Conservation (phyloP, 92 coral and sea anemone species). For the Virgularia gustaviana region DNA sequence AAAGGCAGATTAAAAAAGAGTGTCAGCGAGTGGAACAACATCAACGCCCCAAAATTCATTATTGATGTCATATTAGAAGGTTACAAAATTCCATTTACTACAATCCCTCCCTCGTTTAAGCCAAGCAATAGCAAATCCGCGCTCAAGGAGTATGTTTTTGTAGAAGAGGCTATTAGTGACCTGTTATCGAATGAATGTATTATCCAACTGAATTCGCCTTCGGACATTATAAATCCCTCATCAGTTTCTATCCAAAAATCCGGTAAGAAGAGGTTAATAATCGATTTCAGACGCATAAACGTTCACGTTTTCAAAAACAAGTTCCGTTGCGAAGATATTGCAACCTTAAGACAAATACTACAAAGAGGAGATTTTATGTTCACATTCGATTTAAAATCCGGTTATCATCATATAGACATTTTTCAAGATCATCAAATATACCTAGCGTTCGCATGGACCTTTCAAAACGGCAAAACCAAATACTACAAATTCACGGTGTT, state of each 20-base stretch:
- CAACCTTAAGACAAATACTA: conserved; percentile 17
- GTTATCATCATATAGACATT: conserved; percentile 20
- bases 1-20: conserved; percentile 25
- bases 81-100: conserved; percentile 19
- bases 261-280: conserved; percentile 30
- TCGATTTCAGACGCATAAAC: conserved; percentile 29
- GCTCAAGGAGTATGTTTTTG: conserved; percentile 11
- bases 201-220: background rate
- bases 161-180: conserved; percentile 7
- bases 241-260: conserved; percentile 33
- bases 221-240: conserved; percentile 5
- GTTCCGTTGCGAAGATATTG: conserved; percentile 31
- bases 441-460: conserved; percentile 24
- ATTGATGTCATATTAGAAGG: background rate
- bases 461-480: conserved; percentile 13
- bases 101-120: conserved; percentile 22
- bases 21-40: background rate
- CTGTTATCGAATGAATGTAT: conserved; percentile 11
- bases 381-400: conserved; percentile 33
- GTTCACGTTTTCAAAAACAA: conserved; percentile 25
- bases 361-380: conserved; percentile 12
- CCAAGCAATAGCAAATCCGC: conserved; percentile 18
- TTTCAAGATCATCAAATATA: conserved; percentile 18
- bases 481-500: conserved; percentile 6
- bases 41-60: conserved; percentile 27